These are phyloP conservation scores for Caenorhabditis afra DNA, from an alignment of 2,888 invertebrate genomes.

Conservation along the genomic window DNA sequence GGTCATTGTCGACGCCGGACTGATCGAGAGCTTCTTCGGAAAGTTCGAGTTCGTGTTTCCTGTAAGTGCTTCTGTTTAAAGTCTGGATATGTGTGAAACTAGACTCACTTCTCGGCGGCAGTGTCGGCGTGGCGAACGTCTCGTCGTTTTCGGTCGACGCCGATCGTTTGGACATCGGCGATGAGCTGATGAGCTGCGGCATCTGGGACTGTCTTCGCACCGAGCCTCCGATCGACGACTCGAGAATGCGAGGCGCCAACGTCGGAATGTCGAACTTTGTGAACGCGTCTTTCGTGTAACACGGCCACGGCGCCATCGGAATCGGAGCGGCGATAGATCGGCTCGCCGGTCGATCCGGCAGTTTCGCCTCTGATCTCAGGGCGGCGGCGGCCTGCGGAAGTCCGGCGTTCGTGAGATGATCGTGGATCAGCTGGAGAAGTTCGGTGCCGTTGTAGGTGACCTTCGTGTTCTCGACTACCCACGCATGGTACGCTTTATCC, in stretches of 20 bases:
- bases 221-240: constrained; percentile 33
- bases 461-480: constrained; percentile 95
- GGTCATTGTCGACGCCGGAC: constrained; percentile 1
- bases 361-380: constrained; percentile 64
- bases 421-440: constrained; percentile 91
- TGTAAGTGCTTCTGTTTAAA: no score
- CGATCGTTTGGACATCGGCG: constrained; percentile 23
- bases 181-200: background rate
- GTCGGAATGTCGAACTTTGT: constrained; percentile 27
- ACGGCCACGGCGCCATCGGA: constrained; percentile 1
- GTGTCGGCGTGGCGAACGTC: constrained; percentile 48
- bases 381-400: constrained; percentile 53
- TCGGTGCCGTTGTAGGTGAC: constrained; percentile 96
- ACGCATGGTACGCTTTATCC: constrained; percentile 83
- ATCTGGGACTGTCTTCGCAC: constrained; percentile 1
- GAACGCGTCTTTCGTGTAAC: constrained; percentile 26
- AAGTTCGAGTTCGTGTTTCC: constrained; percentile 3
- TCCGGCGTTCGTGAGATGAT: constrained; percentile 60
- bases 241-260: constrained; percentile 23
- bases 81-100: background rate
- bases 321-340: constrained; percentile 47
- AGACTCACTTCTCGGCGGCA: constrained; percentile 1
- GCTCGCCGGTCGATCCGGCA: constrained; percentile 72
- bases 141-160: constrained; percentile 30
- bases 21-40: constrained; percentile 21